Percentiles rank a stretch among this genome's conserved stretches.
Evolutionary conservation across 1,140 invertebrate species (phyloP).

Genomic region (Metaphire vulgaris): DNA sequence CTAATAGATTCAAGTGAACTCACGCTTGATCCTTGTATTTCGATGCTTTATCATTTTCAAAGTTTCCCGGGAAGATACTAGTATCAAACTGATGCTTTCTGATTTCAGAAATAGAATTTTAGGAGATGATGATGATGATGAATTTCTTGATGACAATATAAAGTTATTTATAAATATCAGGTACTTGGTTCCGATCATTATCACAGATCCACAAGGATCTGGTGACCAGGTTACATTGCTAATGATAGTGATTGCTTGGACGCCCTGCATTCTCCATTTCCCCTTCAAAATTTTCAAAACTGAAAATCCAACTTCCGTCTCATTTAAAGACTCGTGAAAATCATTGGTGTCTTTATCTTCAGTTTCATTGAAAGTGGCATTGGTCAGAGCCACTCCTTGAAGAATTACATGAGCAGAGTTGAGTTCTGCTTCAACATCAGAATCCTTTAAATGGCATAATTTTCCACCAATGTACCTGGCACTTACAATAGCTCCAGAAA

Average conservation of each 20-base stretch:
- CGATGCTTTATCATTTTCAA: neutral
- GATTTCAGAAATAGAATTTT: neutral
- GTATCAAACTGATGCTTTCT: neutral
- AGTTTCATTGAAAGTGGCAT: neutral
- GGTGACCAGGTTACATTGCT: neutral
- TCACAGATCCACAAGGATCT: neutral
- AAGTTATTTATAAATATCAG: neutral
- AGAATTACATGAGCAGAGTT: neutral
- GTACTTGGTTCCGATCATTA: neutral
- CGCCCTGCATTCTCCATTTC: neutral
- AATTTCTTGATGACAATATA: neutral
- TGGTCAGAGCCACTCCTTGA: neutral
- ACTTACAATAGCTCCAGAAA: neutral
- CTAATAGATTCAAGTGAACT: too few species aligned
- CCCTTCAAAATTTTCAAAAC: neutral
- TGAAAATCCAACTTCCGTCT: neutral
- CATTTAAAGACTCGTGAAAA: neutral
- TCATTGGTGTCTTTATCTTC: neutral
- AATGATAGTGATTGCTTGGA: neutral
- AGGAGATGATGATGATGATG: neutral
- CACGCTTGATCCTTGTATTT: neutral
- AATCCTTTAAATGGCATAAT: neutral
- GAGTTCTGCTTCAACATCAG: neutral
- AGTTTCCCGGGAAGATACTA: neutral
- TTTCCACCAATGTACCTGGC: neutral